Evolutionary conservation across 2,888 invertebrate genomes (phyloP).

Genomic region (Sialis lutaria): DNA sequence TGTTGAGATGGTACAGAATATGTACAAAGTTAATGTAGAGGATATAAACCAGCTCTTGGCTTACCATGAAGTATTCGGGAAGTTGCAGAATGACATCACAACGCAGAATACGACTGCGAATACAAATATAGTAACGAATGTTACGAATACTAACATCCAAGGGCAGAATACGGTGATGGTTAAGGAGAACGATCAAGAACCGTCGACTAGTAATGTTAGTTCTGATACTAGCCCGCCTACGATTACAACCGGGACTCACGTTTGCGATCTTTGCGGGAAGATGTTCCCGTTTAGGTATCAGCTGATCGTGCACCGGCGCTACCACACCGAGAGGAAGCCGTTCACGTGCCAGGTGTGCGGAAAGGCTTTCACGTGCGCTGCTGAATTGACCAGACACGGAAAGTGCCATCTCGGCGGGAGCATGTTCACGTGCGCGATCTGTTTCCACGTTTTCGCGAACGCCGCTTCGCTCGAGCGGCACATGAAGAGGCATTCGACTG

Average conservation of each 20-base stretch:
- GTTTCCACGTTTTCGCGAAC: slow-evolving; percentile 58
- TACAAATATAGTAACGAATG: slow-evolving; percentile 13
- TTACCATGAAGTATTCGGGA: slow-evolving; percentile 73
- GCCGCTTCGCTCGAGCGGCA: slow-evolving; percentile 54
- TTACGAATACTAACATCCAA: slow-evolving; percentile 6
- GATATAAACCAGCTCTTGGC: slow-evolving; percentile 70
- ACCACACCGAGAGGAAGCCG: slow-evolving; percentile 72
- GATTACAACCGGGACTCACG: slow-evolving; percentile 44
- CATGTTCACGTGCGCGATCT: slow-evolving; percentile 54
- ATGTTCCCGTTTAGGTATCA: slow-evolving; percentile 78
- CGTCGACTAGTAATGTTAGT: slow-evolving; percentile 36
- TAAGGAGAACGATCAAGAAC: slow-evolving; percentile 31
- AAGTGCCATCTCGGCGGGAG: slow-evolving; percentile 69
- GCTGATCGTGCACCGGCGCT: slow-evolving; percentile 70
- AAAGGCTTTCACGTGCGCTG: slow-evolving; percentile 63
- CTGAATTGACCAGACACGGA: slow-evolving; percentile 64
- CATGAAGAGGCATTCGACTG: slow-evolving; percentile 64
- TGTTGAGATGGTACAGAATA: slow-evolving; percentile 59
- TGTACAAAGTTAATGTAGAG: slow-evolving; percentile 65
- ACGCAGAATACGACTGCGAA: slow-evolving; percentile 24
- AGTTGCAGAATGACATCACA: slow-evolving; percentile 38
- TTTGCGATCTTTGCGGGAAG: slow-evolving; percentile 73
- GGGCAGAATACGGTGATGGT: slow-evolving; percentile 13
- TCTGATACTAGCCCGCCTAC: slow-evolving; percentile 35
- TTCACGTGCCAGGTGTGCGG: slow-evolving; percentile 67